Percentiles rank a stretch among this genome's conserved stretches.
phyloP scores from a whole-genome alignment of 2,888 invertebrate species.

The Glaucopsyche alexis region DNA sequence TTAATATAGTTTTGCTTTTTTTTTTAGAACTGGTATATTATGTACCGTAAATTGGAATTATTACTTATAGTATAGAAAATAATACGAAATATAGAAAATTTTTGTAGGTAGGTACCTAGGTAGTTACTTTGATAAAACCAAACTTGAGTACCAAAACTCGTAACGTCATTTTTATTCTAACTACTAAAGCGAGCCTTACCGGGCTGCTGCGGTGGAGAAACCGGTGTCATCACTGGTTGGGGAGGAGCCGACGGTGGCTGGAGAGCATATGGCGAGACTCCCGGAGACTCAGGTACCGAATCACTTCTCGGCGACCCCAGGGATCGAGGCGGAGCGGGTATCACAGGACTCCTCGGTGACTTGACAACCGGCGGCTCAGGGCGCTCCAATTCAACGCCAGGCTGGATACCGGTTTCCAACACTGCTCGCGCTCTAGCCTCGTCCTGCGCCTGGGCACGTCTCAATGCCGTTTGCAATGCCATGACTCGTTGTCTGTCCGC shows the following conservation, averaged over 20 bases:
- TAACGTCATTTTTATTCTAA: not conserved
- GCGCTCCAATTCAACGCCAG: constrained; percentile 68
- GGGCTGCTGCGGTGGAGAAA: constrained; percentile 69
- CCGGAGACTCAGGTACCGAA: constrained; percentile 70
- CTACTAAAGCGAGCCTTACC: constrained; percentile 37
- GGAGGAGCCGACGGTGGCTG: constrained; percentile 81
- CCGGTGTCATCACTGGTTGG: constrained; percentile 74
- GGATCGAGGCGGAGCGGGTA: constrained; percentile 55
- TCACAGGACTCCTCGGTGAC: constrained; percentile 62
- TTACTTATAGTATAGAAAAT: too few species aligned
- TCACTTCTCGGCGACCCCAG: constrained; percentile 67
- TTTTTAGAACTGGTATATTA: too few species aligned
- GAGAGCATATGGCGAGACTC: constrained; percentile 66
- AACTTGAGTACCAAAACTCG: not conserved
- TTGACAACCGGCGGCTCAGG: constrained; percentile 72
- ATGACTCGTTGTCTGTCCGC: constrained; percentile 93
- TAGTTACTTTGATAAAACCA: too few species aligned
- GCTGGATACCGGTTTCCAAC: constrained; percentile 63
- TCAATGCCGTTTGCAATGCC: constrained; percentile 91
- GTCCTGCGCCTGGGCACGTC: constrained; percentile 92
- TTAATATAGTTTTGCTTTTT: too few species aligned
- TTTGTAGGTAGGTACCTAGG: too few species aligned
- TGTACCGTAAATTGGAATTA: too few species aligned
- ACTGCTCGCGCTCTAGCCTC: constrained; percentile 81
- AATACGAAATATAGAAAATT: too few species aligned